phyloP scores from a whole-genome alignment of 1,140 invertebrate genomes.

The Steinernema feltiae region DNA sequence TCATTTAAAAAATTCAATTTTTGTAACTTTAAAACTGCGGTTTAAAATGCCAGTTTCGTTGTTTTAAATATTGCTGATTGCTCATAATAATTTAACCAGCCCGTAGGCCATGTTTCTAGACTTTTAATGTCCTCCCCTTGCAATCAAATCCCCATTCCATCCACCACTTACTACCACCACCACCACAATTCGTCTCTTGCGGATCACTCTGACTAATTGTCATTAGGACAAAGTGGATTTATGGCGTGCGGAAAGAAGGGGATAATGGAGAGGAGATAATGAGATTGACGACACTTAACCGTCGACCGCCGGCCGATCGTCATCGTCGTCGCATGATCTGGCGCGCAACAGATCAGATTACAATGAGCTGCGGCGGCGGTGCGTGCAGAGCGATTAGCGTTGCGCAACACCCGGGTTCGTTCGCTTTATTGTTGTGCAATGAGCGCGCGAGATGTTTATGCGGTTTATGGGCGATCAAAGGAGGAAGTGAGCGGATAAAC shows the following conservation, averaged over 20 bases:
- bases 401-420: not conserved
- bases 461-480: not conserved
- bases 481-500: not conserved
- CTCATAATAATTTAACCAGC: no score
- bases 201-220: not conserved
- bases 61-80: no score
- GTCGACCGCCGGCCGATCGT: no score
- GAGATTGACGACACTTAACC: slow-evolving; percentile 3
- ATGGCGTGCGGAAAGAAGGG: not conserved
- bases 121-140: no score
- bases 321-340: not conserved
- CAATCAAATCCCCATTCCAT: not conserved
- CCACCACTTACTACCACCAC: not conserved
- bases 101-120: no score
- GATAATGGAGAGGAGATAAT: not conserved
- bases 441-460: slow-evolving; percentile 12
- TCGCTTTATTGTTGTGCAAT: slow-evolving; percentile 14
- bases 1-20: no score
- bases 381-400: not conserved
- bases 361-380: not conserved
- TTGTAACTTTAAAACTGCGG: no score
- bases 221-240: slow-evolving; percentile 7
- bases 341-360: slow-evolving; percentile 10
- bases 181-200: not conserved
- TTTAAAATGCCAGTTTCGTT: no score